phyloP scores from a whole-genome alignment of 2,113 vertebrate species.

The Saguinus imperator region DNA sequence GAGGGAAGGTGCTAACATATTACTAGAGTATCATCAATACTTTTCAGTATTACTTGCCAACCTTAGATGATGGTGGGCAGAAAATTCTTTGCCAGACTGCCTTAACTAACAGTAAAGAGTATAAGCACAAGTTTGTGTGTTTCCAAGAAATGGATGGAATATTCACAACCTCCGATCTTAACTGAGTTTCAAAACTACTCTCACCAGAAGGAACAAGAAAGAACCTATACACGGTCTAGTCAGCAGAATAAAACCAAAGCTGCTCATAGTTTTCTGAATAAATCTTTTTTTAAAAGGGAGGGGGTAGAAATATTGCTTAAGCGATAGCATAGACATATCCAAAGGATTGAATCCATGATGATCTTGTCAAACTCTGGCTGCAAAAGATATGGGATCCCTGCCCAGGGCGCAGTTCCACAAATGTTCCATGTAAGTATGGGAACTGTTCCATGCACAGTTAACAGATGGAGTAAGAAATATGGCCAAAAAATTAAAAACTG shows the following conservation, averaged over 20 bases:
- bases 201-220: constrained; percentile 61
- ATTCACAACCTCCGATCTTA: constrained; percentile 44
- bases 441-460: constrained; percentile 81
- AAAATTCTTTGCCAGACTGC: not conserved
- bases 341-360: constrained; percentile 69
- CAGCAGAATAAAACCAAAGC: constrained; percentile 62
- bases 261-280: constrained; percentile 62
- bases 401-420: constrained; percentile 76
- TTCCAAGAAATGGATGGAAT: constrained; percentile 32
- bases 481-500: constrained; percentile 82
- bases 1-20: not conserved
- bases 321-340: constrained; percentile 71
- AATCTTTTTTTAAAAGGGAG: constrained; percentile 53
- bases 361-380: constrained; percentile 80
- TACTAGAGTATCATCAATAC: not conserved
- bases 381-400: constrained; percentile 74
- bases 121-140: not conserved
- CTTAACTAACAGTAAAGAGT: not conserved
- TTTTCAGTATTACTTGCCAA: constrained; percentile 16
- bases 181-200: constrained; percentile 54
- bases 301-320: constrained; percentile 59
- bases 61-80: not conserved
- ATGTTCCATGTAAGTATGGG: constrained; percentile 79
- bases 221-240: constrained; percentile 54
- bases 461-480: constrained; percentile 81